A percentile compares a stretch with the other conserved stretches of the same genome.
Conservation (phyloP, 2,888 invertebrate species). For the Nymphalis polychloros region DNA sequence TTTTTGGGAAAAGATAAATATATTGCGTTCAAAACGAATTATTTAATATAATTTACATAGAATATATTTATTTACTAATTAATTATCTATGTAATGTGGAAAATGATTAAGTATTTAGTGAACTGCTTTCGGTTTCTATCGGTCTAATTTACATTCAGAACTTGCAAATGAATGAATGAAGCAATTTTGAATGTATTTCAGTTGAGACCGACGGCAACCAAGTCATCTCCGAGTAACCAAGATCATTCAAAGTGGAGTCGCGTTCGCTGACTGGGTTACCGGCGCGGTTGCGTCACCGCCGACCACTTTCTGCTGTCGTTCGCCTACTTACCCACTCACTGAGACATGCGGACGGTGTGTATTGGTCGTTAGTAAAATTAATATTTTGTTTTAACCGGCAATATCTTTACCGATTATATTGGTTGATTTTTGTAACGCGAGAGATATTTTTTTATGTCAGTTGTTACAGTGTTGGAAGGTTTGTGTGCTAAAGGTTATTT, state of each 20-base stretch:
- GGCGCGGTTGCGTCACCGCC: slow-evolving; percentile 73
- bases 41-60: too few relatives aligned
- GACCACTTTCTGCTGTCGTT: slow-evolving; percentile 80
- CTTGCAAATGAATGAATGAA: too few relatives aligned
- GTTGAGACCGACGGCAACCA: background rate
- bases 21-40: too few relatives aligned
- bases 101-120: too few relatives aligned
- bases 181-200: background rate
- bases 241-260: slow-evolving; percentile 11
- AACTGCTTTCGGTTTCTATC: too few relatives aligned
- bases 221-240: background rate
- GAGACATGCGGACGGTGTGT: slow-evolving; percentile 54
- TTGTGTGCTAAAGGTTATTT: too few relatives aligned
- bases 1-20: too few relatives aligned
- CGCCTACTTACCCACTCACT: slow-evolving; percentile 79
- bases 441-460: too few relatives aligned
- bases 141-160: too few relatives aligned
- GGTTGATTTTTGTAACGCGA: background rate
- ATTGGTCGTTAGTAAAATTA: slow-evolving; percentile 29
- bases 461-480: too few relatives aligned
- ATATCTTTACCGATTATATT: background rate
- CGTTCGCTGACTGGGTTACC: slow-evolving; percentile 73
- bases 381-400: background rate
- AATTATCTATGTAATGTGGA: too few relatives aligned
- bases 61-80: too few relatives aligned